Evolutionary conservation across 1,140 invertebrate genomes (phyloP).

Genomic region (Drosophila triauraria): DNA sequence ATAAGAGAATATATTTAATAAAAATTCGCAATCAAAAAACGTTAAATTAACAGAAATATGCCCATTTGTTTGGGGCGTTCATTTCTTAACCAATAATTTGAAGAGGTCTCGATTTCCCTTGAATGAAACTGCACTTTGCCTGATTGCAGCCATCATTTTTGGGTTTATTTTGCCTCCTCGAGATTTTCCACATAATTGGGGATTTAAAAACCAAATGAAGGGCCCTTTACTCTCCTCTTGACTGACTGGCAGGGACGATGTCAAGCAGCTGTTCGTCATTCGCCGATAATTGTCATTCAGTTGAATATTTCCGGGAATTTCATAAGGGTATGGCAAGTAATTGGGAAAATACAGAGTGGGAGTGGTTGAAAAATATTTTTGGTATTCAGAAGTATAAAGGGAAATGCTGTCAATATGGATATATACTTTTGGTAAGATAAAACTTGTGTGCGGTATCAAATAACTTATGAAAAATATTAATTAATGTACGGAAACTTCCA

Average conservation of each 20-base stretch:
- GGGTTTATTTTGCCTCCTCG: constrained; percentile 11
- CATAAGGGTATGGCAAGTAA: neutral
- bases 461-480: too few relatives aligned
- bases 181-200: constrained; percentile 41
- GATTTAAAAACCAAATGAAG: constrained; percentile 49
- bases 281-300: constrained; percentile 8
- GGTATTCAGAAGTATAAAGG: too few relatives aligned
- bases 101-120: constrained; percentile 25
- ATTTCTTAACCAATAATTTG: constrained; percentile 2
- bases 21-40: too few relatives aligned
- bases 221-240: constrained; percentile 1
- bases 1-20: neutral
- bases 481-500: too few relatives aligned
- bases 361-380: neutral
- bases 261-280: constrained; percentile 1
- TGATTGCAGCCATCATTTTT: constrained; percentile 40
- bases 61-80: neutral
- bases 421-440: too few relatives aligned
- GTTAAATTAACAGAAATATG: constrained; percentile 1
- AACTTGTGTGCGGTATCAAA: too few relatives aligned
- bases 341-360: neutral
- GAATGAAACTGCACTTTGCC: constrained; percentile 13
- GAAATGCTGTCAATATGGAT: neutral
- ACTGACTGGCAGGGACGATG: neutral
- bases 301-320: constrained; percentile 5